Percentiles rank a stretch among this genome's conserved stretches.
Conservation (phyloP, 2,888 invertebrate genomes). For the Myathropa florea region DNA sequence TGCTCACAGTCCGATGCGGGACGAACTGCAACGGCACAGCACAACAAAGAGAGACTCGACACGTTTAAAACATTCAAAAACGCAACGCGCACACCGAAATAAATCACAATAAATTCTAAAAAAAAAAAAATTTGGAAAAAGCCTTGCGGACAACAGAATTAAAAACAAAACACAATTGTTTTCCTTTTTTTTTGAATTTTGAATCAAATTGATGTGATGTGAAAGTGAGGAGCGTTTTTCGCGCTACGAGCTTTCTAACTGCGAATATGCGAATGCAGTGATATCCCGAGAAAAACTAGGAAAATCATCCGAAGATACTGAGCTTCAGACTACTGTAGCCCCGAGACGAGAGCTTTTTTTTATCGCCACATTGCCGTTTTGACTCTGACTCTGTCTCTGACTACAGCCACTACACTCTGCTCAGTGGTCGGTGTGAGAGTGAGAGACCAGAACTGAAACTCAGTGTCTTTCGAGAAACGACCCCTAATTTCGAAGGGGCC, state of each 20-base stretch:
- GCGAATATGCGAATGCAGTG: constrained; percentile 69
- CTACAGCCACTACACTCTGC: neutral
- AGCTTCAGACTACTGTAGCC: constrained; percentile 65
- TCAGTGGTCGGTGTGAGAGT: neutral
- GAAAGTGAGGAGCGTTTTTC: constrained; percentile 41
- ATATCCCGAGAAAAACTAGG: constrained; percentile 71
- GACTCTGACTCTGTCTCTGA: neutral
- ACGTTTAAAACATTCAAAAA: neutral
- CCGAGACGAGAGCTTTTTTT: constrained; percentile 54
- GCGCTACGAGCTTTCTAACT: constrained; percentile 67
- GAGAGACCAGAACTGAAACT: neutral
- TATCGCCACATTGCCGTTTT: constrained; percentile 6
- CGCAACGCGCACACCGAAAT: constrained; percentile 7
- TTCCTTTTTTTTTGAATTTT: constrained; percentile 26
- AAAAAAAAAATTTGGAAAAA: neutral
- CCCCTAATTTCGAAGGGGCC: constrained; percentile 60
- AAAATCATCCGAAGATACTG: constrained; percentile 66
- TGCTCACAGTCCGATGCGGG: no score
- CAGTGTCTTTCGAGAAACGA: constrained; percentile 20
- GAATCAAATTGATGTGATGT: constrained; percentile 36
- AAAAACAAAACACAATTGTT: neutral
- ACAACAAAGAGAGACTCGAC: constrained; percentile 2
- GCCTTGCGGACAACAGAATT: neutral
- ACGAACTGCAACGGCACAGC: neutral
- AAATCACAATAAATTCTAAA: neutral